Conservation (phyloP, 2,797 vertebrate species). For the Lates japonicus region DNA sequence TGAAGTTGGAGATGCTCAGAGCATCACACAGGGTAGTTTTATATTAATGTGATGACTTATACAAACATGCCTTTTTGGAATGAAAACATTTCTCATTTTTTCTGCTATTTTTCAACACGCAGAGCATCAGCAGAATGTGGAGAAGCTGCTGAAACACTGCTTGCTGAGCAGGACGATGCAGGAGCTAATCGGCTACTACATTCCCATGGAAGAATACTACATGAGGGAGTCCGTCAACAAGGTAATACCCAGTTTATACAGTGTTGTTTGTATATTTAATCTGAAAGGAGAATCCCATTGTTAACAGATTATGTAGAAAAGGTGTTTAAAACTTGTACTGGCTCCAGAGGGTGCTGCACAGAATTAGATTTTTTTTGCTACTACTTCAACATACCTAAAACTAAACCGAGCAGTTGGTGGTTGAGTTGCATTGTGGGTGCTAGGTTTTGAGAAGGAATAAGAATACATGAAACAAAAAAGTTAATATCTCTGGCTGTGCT, state of each 20-base stretch:
- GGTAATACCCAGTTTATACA: constrained; percentile 79
- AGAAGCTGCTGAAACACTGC: constrained; percentile 95
- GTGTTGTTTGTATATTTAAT: neutral
- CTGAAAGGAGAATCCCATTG: no score
- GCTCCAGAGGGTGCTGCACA: no score
- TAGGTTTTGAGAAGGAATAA: neutral
- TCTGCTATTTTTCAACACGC: neutral
- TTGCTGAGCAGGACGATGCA: constrained; percentile 95
- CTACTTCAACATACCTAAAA: no score
- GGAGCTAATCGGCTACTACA: constrained; percentile 97
- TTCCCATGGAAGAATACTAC: constrained; percentile 99
- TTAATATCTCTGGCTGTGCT: no score
- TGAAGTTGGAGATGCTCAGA: constrained; percentile 95
- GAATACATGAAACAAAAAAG: no score
- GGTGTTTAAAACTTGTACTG: neutral
- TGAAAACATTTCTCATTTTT: neutral
- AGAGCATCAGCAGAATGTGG: constrained; percentile 93
- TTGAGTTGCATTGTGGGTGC: neutral
- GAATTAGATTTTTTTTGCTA: no score
- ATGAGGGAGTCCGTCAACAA: constrained; percentile 99
- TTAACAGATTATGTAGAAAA: neutral
- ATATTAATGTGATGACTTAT: neutral
- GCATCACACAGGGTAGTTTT: constrained; percentile 89
- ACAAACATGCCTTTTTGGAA: neutral
- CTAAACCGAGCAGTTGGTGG: neutral